phyloP scores from a whole-genome alignment of 37 sponge, comb jelly and placozoan genomes.

The Dysidea cf. avara region DNA sequence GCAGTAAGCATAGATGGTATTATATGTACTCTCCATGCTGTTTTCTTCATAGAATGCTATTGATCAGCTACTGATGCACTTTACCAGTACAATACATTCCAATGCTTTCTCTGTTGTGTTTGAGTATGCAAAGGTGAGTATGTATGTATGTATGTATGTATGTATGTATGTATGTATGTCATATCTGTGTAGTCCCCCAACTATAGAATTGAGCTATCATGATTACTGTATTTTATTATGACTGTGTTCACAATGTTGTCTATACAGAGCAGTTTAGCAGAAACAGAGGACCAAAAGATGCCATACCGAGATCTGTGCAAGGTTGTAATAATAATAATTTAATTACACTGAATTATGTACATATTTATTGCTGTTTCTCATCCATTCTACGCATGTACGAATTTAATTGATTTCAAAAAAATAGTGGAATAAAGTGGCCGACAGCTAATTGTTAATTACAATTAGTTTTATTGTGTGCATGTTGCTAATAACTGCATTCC shows the following conservation, averaged over 20 bases:
- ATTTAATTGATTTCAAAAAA: too few species aligned
- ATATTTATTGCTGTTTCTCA: too few species aligned
- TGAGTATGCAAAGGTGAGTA: slow-evolving; percentile 61
- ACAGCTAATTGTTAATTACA: too few species aligned
- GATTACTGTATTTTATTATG: neutral
- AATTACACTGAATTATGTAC: too few species aligned
- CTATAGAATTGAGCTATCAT: neutral
- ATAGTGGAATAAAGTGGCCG: too few species aligned
- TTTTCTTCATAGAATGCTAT: slow-evolving; percentile 57
- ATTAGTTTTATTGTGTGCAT: too few species aligned
- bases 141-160: slow-evolving; percentile 59
- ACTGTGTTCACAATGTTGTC: neutral
- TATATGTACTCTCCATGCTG: too few species aligned
- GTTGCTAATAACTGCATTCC: too few species aligned
- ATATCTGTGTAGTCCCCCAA: neutral
- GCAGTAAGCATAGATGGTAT: too few species aligned
- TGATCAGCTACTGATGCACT: slow-evolving; percentile 67
- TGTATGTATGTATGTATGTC: neutral
- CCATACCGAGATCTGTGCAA: slow-evolving; percentile 48
- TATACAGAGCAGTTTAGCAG: slow-evolving; percentile 1
- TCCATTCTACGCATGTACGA: too few species aligned
- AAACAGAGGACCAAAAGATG: slow-evolving; percentile 18
- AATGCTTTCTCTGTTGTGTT: slow-evolving; percentile 53
- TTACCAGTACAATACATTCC: slow-evolving; percentile 65
- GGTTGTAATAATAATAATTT: too few species aligned